These are phyloP conservation scores for Melieria crassipennis DNA, from an alignment of 2,888 invertebrate genomes.

Conservation along the genomic window DNA sequence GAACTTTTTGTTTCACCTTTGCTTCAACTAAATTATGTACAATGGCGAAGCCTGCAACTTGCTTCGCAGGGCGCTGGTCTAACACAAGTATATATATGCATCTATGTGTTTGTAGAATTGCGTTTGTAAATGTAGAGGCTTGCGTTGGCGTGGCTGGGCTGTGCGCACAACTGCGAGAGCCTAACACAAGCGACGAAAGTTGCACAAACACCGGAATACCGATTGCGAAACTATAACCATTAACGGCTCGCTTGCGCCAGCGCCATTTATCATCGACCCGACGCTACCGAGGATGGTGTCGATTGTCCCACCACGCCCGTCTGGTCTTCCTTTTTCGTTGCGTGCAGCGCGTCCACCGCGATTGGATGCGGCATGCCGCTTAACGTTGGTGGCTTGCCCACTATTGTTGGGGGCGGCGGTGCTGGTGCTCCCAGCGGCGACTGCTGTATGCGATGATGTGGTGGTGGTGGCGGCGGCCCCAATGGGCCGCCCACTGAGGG, in stretches of 20 bases:
- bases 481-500: slow-evolving; percentile 56
- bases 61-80: slow-evolving; percentile 14
- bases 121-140: slow-evolving; percentile 17
- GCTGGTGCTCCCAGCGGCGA: slow-evolving; percentile 24
- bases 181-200: slow-evolving; percentile 33
- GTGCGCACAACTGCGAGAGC: slow-evolving; percentile 23
- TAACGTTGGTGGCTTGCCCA: slow-evolving; percentile 39
- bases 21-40: slow-evolving; percentile 22
- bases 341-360: slow-evolving; percentile 48
- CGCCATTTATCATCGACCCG: slow-evolving; percentile 57
- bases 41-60: slow-evolving; percentile 5
- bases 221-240: slow-evolving; percentile 19
- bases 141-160: slow-evolving; percentile 8
- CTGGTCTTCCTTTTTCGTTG: slow-evolving; percentile 49
- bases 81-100: slow-evolving; percentile 42
- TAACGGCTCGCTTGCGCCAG: neutral
- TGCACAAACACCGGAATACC: slow-evolving; percentile 12
- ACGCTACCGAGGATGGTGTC: slow-evolving; percentile 50
- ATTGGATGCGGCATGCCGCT: slow-evolving; percentile 56
- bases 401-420: slow-evolving; percentile 39
- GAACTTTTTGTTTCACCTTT: slow-evolving; percentile 16
- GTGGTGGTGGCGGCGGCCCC: slow-evolving; percentile 55
- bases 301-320: slow-evolving; percentile 43
- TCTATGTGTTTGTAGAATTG: slow-evolving; percentile 36
- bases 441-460: slow-evolving; percentile 62